These are phyloP conservation scores for Galerucella nymphaeae DNA, from an alignment of 2,888 invertebrate genomes.

Conservation along the genomic window DNA sequence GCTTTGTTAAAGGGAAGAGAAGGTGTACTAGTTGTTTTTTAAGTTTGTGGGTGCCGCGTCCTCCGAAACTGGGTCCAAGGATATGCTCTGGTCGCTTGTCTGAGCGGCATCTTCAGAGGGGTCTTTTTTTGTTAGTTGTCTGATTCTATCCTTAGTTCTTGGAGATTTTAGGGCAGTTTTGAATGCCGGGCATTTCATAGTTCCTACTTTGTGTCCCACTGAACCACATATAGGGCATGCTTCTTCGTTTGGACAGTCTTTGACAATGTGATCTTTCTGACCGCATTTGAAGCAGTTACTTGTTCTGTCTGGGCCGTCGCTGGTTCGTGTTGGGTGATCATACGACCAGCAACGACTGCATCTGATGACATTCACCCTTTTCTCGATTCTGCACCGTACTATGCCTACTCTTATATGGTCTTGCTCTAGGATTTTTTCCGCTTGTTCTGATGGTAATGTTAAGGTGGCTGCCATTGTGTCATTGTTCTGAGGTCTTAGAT, in stretches of 20 bases:
- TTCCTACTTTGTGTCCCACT: slow-evolving; percentile 1
- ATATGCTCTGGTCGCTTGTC: neutral
- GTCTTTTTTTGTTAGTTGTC: neutral
- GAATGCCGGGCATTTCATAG: neutral
- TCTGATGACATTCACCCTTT: neutral
- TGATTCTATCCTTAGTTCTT: neutral
- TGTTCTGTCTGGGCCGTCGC: slow-evolving; percentile 1
- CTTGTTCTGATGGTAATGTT: neutral
- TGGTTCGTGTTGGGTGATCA: neutral
- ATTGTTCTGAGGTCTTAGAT: neutral
- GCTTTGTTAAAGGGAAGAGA: too few species aligned
- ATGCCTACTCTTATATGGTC: neutral
- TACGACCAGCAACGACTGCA: slow-evolving; percentile 1
- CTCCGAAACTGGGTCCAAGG: neutral
- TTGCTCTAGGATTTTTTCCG: neutral
- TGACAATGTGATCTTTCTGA: neutral
- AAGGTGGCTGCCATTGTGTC: neutral
- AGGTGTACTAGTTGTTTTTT: too few species aligned
- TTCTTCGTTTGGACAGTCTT: neutral
- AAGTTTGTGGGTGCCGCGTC: neutral
- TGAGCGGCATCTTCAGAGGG: neutral
- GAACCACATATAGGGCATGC: neutral
- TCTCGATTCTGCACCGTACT: neutral
- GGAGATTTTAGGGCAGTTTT: neutral
- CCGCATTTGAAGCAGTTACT: neutral